Percentiles rank a stretch among this genome's conserved stretches.
Conservation (phyloP, 2,113 vertebrate genomes). For the Deroptyus accipitrinus region DNA sequence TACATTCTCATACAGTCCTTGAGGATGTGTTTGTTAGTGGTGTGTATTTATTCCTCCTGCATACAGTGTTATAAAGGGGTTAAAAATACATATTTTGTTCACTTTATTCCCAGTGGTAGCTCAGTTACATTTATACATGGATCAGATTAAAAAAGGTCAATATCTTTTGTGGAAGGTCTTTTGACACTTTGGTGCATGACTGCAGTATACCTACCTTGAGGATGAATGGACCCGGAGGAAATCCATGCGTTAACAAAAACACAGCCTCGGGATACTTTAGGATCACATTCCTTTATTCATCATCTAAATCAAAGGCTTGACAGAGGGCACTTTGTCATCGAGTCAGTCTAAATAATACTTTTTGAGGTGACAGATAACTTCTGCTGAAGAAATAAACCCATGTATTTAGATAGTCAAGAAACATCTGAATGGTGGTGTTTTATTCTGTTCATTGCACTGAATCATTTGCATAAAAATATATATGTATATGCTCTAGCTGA, state of each 20-base stretch:
- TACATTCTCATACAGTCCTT: background rate
- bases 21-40: background rate
- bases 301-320: constrained; percentile 58
- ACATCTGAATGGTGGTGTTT: background rate
- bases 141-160: constrained; percentile 72
- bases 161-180: constrained; percentile 61
- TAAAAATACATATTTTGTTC: constrained; percentile 58
- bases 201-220: constrained; percentile 64
- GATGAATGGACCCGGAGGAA: constrained; percentile 57
- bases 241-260: constrained; percentile 55
- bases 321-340: constrained; percentile 4
- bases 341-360: constrained; percentile 44
- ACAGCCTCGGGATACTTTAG: constrained; percentile 48
- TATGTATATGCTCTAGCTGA: background rate
- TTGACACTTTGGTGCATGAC: constrained; percentile 57
- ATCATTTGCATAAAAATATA: background rate
- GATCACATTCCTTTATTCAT: constrained; percentile 63
- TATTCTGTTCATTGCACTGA: background rate
- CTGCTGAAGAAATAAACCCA: background rate
- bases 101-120: constrained; percentile 54
- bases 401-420: background rate
- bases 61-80: background rate
- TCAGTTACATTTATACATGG: constrained; percentile 51
- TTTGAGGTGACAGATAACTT: constrained; percentile 39
- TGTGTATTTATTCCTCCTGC: background rate